Evolutionary conservation across 92 coral and sea anemone species (phyloP), one percentile per base, ranked within the genome.

Genomic region (Micromussa lordhowensis): DNA sequence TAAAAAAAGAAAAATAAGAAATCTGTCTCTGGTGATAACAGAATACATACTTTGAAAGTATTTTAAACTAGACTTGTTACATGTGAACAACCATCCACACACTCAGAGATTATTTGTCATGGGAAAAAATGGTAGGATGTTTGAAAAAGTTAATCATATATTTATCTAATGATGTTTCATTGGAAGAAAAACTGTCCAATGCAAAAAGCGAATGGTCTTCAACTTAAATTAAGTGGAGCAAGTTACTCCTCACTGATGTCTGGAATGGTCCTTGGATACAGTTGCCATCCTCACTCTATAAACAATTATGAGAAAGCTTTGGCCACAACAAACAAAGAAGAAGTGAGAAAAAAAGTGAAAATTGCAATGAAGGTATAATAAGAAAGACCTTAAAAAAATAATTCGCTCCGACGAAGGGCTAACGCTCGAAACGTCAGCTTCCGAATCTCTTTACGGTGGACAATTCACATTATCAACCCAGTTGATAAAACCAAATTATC

Each of bases 231-330:
- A 24, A 66, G 88, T 77, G 94, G 91, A 26, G 91, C 88, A 10
- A 91, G 94, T 48, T 87, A 78, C 83, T 75, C 79, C 44, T 77
- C 85, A 9, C 30, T 87, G 38, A 87, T 87, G 91, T 91, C 94
- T 51, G 94, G 91, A 17, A 91, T 87, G 91, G 85, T 83, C 59
- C 78, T 91, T 76, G 91, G 91, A 3, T 91, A 76, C 66, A 80
- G 90, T 19, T 63, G 82, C 84, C 90, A 86, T 44, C 90, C 93
- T 26, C 79, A 90, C 13, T 79, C 93, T 54, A 58, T 90, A 12
- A 51, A 29, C 73, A 85, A 81, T 72, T 82, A 86, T 17, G 66
- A 77, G 35, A 90, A 90, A n/a, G 31, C 49, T 4, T 26, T 90
- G n/a, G 87, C 87, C 29, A 72, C 30, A 30, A 18, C 54, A 21